phyloP scores from a whole-genome alignment of 1,140 invertebrate species.

The Eubasilissa regina region DNA sequence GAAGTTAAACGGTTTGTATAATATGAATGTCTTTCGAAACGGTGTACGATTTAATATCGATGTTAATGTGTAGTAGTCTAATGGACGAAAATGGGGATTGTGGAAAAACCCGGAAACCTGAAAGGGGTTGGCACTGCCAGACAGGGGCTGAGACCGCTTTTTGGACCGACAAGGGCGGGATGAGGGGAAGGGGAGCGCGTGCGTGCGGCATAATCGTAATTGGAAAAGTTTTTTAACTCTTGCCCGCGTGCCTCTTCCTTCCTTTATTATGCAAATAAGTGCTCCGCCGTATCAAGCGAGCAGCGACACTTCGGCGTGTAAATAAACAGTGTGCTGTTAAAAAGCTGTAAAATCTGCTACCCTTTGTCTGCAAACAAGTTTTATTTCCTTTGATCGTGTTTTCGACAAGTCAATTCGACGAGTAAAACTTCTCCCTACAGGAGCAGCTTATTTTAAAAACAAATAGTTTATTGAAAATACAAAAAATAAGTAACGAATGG shows the following conservation, averaged over 20 bases:
- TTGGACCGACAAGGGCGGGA: background rate
- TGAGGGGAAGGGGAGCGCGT: conserved; percentile 34
- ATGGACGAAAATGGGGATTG: background rate
- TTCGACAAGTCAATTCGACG: no score
- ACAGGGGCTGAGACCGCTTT: background rate
- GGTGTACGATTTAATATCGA: background rate
- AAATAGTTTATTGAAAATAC: no score
- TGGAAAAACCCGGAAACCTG: background rate
- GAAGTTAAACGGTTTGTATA: no score
- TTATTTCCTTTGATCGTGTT: background rate
- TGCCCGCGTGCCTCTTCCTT: conserved; percentile 45
- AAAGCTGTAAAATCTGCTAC: conserved; percentile 28
- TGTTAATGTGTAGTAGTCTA: background rate
- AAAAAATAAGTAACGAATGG: no score
- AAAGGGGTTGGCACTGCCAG: background rate
- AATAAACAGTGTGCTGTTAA: conserved; percentile 36
- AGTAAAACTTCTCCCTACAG: no score
- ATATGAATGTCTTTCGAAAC: background rate
- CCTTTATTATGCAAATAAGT: conserved; percentile 58
- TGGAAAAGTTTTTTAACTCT: conserved; percentile 57
- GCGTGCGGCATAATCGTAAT: conserved; percentile 56
- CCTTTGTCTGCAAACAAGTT: conserved; percentile 35
- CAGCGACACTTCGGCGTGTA: conserved; percentile 16
- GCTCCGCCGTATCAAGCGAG: conserved; percentile 19
- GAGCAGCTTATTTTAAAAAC: no score